Percentiles rank a stretch among this genome's conserved stretches.
These are phyloP conservation scores for Triops longicaudatus DNA, from an alignment of 1,140 invertebrate species.

Conservation along the genomic window DNA sequence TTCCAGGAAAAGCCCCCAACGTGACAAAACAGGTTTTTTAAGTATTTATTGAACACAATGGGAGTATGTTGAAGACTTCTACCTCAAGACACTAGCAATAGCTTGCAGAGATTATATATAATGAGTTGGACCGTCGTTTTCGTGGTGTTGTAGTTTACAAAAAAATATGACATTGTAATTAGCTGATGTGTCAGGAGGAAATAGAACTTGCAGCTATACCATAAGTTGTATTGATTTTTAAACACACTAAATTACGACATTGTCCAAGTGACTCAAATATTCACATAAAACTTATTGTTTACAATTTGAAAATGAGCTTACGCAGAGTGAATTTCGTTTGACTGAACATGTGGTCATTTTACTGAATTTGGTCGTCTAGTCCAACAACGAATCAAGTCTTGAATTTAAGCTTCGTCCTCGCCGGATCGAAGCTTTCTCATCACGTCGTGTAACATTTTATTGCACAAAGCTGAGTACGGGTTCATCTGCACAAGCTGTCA, in stretches of 20 bases:
- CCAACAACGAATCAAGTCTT: background rate
- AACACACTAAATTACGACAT: no score
- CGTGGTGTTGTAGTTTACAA: background rate
- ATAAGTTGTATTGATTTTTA: no score
- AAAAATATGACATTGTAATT: background rate
- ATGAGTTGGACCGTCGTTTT: background rate
- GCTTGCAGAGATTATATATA: background rate
- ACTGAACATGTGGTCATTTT: no score
- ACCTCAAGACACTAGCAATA: slow-evolving; percentile 9
- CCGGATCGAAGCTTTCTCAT: background rate
- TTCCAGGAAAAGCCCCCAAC: background rate
- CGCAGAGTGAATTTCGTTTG: no score
- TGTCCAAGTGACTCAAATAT: no score
- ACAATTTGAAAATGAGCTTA: no score
- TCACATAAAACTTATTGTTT: no score
- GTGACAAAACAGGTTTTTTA: background rate
- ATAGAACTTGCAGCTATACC: background rate
- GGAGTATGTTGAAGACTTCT: background rate
- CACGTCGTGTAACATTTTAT: slow-evolving; percentile 76
- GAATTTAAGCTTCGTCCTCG: background rate
- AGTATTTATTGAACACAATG: background rate
- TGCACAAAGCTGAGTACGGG: slow-evolving; percentile 80
- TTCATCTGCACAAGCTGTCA: slow-evolving; percentile 64
- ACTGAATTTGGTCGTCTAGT: background rate
- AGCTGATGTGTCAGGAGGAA: background rate